phyloP scores from a whole-genome alignment of 1,140 invertebrate genomes.

The Anastrepha obliqua region DNA sequence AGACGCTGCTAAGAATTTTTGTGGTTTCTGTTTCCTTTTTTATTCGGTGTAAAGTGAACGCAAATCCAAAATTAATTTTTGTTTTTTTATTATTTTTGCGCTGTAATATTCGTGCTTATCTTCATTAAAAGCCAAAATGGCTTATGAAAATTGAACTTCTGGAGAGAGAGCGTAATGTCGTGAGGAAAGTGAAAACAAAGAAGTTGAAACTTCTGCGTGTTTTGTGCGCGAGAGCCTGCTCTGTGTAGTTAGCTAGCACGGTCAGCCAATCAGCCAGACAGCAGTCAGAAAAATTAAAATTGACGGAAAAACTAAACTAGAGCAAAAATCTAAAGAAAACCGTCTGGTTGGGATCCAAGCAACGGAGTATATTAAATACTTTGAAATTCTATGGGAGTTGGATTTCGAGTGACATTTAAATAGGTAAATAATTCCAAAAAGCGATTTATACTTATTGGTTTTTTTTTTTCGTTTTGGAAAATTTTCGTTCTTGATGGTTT shows the following conservation, averaged over 20 bases:
- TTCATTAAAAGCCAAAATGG: slow-evolving; percentile 8
- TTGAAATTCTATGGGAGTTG: slow-evolving; percentile 25
- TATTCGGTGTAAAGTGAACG: slow-evolving; percentile 36
- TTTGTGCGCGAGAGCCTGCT: background rate
- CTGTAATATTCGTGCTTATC: slow-evolving; percentile 25
- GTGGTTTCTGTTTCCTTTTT: slow-evolving; percentile 50
- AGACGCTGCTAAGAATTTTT: slow-evolving; percentile 52
- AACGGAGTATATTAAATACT: background rate
- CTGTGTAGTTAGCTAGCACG: background rate
- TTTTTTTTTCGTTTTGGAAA: slow-evolving; percentile 26
- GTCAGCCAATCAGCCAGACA: slow-evolving; percentile 14
- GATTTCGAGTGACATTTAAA: background rate
- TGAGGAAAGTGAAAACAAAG: slow-evolving; percentile 44
- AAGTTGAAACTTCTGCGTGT: slow-evolving; percentile 41
- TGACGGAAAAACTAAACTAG: background rate
- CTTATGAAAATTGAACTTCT: background rate
- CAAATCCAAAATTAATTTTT: background rate
- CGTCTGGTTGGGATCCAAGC: background rate
- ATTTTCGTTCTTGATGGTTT: background rate
- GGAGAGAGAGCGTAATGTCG: slow-evolving; percentile 16
- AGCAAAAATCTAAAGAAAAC: background rate
- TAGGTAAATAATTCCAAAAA: slow-evolving; percentile 26
- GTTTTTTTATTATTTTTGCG: slow-evolving; percentile 29
- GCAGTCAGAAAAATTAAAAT: slow-evolving; percentile 2
- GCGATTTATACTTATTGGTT: no score